These are phyloP conservation scores for Hydriomena furcata DNA, from an alignment of 2,888 invertebrate genomes.

Conservation along the genomic window DNA sequence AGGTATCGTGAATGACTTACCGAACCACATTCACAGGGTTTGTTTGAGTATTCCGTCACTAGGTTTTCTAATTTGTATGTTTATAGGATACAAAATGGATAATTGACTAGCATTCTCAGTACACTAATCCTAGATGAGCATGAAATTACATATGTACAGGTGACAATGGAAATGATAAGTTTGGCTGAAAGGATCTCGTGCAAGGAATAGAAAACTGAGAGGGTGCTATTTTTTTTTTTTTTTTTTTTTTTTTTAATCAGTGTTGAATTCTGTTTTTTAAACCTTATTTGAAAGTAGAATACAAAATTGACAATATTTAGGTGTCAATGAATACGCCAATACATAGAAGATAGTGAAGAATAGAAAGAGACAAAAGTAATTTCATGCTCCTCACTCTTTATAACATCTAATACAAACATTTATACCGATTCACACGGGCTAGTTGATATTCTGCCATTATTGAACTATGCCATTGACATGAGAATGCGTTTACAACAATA, in stretches of 20 bases:
- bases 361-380: conserved; percentile 60
- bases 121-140: conserved; percentile 77
- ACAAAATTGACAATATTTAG: no score
- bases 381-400: conserved; percentile 68
- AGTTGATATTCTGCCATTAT: conserved; percentile 50
- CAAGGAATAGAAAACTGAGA: conserved; percentile 29
- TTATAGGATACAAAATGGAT: conserved; percentile 53
- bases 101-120: conserved; percentile 81
- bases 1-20: conserved; percentile 51
- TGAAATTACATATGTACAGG: conserved; percentile 71
- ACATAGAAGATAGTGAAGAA: conserved; percentile 34
- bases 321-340: conserved; percentile 20
- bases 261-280: no score
- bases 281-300: no score
- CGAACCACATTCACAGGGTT: conserved; percentile 44
- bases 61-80: conserved; percentile 39
- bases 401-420: conserved; percentile 65
- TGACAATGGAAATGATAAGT: conserved; percentile 33
- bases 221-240: conserved; percentile 16
- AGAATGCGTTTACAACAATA: conserved; percentile 62
- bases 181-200: conserved; percentile 33
- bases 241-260: neutral
- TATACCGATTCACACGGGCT: conserved; percentile 81
- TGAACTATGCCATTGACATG: conserved; percentile 45
- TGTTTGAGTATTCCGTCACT: conserved; percentile 31